Evolutionary conservation across 2,113 vertebrate species (phyloP).

Genomic region (Manacus vitellinus): DNA sequence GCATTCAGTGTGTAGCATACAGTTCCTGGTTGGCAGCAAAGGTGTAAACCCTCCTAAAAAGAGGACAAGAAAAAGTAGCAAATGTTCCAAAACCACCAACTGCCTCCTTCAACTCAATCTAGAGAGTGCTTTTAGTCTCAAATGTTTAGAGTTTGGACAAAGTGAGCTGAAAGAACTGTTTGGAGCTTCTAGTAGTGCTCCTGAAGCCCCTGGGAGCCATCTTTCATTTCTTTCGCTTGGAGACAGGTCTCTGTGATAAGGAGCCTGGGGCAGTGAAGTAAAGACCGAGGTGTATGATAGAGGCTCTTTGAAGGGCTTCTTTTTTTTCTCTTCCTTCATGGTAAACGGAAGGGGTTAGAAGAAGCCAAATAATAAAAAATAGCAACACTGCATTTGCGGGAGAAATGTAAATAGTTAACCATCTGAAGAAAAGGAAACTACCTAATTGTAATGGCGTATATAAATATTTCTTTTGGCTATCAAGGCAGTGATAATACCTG

Average conservation of each 20-base stretch:
- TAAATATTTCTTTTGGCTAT: conserved; percentile 51
- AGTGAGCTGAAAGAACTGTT: neutral
- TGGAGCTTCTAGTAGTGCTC: neutral
- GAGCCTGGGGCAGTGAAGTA: neutral
- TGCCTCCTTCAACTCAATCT: neutral
- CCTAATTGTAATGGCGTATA: neutral
- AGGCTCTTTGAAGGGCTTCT: neutral
- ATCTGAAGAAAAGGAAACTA: neutral
- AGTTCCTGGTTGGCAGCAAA: neutral
- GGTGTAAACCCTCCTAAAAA: neutral
- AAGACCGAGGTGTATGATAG: neutral
- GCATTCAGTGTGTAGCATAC: neutral
- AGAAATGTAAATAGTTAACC: neutral
- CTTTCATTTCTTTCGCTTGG: neutral
- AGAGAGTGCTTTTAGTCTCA: neutral
- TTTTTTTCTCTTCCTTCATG: neutral
- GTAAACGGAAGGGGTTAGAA: neutral
- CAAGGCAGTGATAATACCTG: neutral
- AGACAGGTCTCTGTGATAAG: neutral
- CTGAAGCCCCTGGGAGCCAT: neutral
- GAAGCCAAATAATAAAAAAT: neutral
- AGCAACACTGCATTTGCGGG: neutral
- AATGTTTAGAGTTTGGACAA: neutral
- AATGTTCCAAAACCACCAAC: neutral
- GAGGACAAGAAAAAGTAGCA: neutral